phyloP scores from a whole-genome alignment of 64 coral and sea anemone species.

The Pocillopora damicornis region DNA sequence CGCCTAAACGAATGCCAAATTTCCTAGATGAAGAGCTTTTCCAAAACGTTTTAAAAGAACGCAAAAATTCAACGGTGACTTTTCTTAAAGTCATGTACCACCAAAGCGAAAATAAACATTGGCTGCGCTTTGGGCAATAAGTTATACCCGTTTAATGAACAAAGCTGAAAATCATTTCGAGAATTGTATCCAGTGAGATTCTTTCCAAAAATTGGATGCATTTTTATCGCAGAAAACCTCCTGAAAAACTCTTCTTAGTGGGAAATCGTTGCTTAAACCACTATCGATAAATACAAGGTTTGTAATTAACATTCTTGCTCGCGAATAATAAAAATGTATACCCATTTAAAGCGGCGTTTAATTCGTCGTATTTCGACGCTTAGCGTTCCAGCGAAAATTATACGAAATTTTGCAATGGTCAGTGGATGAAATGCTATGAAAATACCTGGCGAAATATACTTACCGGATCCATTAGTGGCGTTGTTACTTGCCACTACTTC shows the following conservation, averaged over 20 bases:
- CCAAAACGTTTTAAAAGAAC: not conserved
- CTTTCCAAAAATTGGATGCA: not conserved
- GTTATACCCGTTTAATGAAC: not conserved
- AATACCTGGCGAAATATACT: not conserved
- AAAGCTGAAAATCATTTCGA: not conserved
- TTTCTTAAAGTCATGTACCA: not conserved
- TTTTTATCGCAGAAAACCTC: not conserved
- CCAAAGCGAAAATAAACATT: not conserved
- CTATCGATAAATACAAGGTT: not conserved
- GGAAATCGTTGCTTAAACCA: not conserved
- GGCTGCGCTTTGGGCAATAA: slow-evolving; percentile 9
- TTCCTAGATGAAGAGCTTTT: not conserved
- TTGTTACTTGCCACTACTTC: not conserved
- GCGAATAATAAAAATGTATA: slow-evolving; percentile 11
- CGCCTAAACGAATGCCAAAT: not conserved
- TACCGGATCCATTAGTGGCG: not conserved
- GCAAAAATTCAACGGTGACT: not conserved
- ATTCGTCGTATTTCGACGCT: not conserved
- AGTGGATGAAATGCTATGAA: not conserved
- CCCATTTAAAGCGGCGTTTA: not conserved
- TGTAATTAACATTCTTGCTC: not conserved
- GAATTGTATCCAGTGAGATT: not conserved
- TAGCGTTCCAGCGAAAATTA: not conserved
- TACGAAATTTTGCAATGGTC: not conserved
- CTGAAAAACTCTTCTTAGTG: not conserved